Conservation (phyloP, 2,888 invertebrate genomes). For the Amphipoea oculea region DNA sequence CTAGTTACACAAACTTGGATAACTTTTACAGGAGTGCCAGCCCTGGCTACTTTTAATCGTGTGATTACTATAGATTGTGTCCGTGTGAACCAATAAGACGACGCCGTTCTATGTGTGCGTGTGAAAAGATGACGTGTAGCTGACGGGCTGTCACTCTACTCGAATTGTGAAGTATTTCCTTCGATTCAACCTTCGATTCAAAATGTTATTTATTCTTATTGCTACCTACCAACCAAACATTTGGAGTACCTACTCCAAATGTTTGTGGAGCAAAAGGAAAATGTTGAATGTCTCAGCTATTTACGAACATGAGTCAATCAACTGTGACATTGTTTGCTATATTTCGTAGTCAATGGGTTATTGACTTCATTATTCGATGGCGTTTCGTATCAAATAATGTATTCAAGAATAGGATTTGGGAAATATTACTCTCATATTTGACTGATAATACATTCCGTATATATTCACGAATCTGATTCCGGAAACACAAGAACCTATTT, state of each 20-base stretch:
- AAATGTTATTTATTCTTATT: constrained; percentile 45
- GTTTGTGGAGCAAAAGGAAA: constrained; percentile 30
- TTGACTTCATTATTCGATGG: neutral
- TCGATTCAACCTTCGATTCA: constrained; percentile 35
- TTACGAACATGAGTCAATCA: constrained; percentile 37
- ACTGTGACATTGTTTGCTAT: constrained; percentile 40
- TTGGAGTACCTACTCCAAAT: constrained; percentile 25
- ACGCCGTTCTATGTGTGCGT: constrained; percentile 26
- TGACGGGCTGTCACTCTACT: constrained; percentile 44
- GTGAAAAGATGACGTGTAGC: constrained; percentile 8
- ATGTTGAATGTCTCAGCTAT: constrained; percentile 45
- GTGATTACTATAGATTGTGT: constrained; percentile 19
- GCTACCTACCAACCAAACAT: too few species aligned
- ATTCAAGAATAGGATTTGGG: constrained; percentile 27
- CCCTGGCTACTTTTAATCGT: constrained; percentile 32
- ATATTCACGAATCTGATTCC: constrained; percentile 1
- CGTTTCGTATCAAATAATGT: constrained; percentile 37
- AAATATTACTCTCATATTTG: constrained; percentile 22
- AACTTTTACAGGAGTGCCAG: constrained; percentile 36
- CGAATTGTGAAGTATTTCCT: constrained; percentile 28
- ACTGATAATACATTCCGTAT: constrained; percentile 7
- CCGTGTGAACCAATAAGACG: constrained; percentile 13
- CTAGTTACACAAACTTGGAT: constrained; percentile 50
- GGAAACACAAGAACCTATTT: neutral
- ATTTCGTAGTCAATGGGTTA: constrained; percentile 32